Conservation (phyloP, 2,797 vertebrate genomes). For the Prunella strophiata region DNA sequence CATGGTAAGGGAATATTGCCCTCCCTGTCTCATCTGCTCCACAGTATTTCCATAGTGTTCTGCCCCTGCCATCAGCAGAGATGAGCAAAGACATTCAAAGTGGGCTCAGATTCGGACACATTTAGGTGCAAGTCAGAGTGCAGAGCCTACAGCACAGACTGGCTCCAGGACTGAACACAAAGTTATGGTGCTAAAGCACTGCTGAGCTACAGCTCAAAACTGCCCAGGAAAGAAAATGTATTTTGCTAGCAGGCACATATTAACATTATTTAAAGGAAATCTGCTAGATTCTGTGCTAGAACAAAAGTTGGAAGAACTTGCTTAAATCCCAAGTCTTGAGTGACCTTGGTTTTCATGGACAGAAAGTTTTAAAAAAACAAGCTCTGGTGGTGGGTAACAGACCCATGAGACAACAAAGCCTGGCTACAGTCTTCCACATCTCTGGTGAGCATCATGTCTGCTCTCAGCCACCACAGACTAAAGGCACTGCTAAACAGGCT, state of each 20-base stretch:
- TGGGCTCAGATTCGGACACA: fast-evolving
- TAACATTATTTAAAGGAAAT: neutral
- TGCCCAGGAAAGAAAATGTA: neutral
- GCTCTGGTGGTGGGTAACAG: neutral
- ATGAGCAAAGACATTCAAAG: neutral
- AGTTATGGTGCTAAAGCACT: neutral
- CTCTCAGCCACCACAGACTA: neutral
- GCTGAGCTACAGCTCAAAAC: neutral
- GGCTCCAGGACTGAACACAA: neutral
- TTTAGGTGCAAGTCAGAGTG: neutral
- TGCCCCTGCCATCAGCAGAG: neutral
- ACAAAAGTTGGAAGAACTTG: neutral
- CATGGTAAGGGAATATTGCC: neutral
- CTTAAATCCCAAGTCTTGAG: neutral
- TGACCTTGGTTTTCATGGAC: neutral
- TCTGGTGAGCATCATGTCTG: neutral
- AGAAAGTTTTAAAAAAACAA: neutral
- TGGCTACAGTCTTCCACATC: neutral
- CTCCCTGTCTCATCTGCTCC: neutral
- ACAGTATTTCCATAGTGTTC: neutral
- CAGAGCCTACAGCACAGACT: neutral
- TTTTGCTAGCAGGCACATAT: neutral
- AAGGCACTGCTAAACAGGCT: neutral
- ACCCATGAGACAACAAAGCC: neutral
- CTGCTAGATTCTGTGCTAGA: neutral